Percentiles rank a stretch among this genome's conserved stretches.
These are phyloP conservation scores for Drosophila cognata DNA, from an alignment of 2,888 invertebrate species.

Conservation along the genomic window DNA sequence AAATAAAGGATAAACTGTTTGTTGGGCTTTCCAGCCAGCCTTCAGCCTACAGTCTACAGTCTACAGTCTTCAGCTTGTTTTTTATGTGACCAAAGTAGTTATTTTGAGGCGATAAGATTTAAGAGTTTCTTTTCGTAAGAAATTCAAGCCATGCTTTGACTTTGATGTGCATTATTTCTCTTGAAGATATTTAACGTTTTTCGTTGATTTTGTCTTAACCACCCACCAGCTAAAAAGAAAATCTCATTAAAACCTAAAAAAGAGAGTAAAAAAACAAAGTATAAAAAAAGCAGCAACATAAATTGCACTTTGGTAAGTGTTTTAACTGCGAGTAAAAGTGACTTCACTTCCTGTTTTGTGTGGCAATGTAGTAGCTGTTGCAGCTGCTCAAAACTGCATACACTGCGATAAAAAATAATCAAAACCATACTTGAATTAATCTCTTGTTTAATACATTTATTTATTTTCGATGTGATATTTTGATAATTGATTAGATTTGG, in stretches of 20 bases:
- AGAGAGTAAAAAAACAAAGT: too few relatives aligned
- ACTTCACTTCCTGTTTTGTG: slow-evolving; percentile 63
- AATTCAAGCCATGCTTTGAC: background rate
- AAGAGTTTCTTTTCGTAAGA: slow-evolving; percentile 4
- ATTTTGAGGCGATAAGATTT: background rate
- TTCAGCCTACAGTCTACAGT: too few relatives aligned
- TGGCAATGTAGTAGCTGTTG: slow-evolving; percentile 13
- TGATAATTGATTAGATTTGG: background rate
- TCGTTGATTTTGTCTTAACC: background rate
- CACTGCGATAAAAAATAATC: background rate
- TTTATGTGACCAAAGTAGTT: slow-evolving; percentile 11
- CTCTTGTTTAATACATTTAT: background rate
- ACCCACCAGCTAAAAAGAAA: background rate
- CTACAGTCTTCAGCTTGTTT: background rate
- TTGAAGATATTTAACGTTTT: background rate
- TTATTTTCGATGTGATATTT: background rate
- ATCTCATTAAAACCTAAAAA: background rate
- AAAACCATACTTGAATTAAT: background rate
- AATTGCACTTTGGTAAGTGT: slow-evolving; percentile 7
- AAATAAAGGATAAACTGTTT: slow-evolving; percentile 2
- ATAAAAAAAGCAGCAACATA: background rate
- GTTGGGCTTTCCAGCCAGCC: too few relatives aligned
- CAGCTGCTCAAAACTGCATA: slow-evolving; percentile 29
- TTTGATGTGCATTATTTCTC: background rate
- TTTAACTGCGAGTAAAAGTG: slow-evolving; percentile 47